phyloP scores from a whole-genome alignment of 2,888 invertebrate species.

The Agrochola circellaris region DNA sequence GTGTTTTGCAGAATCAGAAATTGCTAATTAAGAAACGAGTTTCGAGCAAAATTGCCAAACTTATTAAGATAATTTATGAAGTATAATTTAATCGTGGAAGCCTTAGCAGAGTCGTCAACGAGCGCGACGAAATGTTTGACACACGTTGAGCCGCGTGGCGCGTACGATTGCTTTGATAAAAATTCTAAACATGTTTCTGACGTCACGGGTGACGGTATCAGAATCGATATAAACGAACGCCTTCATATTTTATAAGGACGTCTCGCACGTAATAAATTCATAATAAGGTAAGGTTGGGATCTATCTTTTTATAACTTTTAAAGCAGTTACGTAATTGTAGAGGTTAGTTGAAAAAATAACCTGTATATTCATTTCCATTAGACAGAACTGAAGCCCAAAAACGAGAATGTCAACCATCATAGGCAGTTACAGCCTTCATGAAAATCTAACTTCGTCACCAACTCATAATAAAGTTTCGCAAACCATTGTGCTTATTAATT shows the following conservation, averaged over 20 bases:
- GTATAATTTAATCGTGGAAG: slow-evolving; percentile 1
- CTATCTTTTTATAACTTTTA: neutral
- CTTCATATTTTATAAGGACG: neutral
- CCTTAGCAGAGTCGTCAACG: neutral
- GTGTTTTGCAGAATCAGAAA: slow-evolving; percentile 26
- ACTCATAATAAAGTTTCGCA: slow-evolving; percentile 3
- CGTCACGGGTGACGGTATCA: slow-evolving; percentile 22
- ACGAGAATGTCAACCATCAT: neutral
- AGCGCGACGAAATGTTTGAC: slow-evolving; percentile 7
- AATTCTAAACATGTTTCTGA: slow-evolving; percentile 32
- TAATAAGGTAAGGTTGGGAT: neutral
- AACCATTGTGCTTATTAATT: neutral
- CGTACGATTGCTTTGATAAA: slow-evolving; percentile 19
- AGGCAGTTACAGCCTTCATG: neutral
- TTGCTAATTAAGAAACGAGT: slow-evolving; percentile 19
- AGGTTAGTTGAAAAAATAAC: neutral
- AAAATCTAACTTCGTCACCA: neutral
- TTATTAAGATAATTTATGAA: slow-evolving; percentile 6
- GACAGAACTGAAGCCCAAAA: neutral
- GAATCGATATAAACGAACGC: slow-evolving; percentile 16
- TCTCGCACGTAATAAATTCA: neutral
- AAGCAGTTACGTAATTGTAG: neutral
- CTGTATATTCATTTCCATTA: neutral
- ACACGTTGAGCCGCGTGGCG: slow-evolving; percentile 15
- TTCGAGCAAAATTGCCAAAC: slow-evolving; percentile 20